Base-by-base conservation (phyloP, 2,797 vertebrate genomes). In the Macropodus opercularis region DNA sequence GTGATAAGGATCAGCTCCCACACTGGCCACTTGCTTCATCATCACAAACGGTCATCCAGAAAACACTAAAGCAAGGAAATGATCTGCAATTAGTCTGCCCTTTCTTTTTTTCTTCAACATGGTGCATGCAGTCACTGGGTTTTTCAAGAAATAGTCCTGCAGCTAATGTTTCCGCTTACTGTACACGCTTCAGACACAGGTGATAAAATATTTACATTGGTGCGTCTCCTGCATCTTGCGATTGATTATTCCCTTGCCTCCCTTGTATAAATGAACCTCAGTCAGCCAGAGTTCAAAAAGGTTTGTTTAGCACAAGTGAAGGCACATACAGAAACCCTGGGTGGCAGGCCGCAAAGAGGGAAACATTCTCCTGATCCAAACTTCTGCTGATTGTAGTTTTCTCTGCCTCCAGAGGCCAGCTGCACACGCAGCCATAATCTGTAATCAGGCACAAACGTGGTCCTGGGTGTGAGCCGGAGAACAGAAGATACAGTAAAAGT, bases 1-100 rank as follows among this genome's bases (percentile, higher is more conserved):
- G 51, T 1, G 88, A 92, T 91, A 87, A 74, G 52, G 69, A 90
- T 87, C 46, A 2, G 64, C 78, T 89, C 85, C 75, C 80, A 81
- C 77, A 63, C 63, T 75, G 79, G 70, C 66, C 64, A 77, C 72
- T 43, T 69, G 61, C 73, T 69, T 61, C 70, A 85, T 83, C 74
- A 64, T 77, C 70, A 66, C 49, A 57, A 85, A 79, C 27, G 60
- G 61, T 47, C 63, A 60, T 46, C 56, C 61, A 62, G 58, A 75
- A 79, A 83, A 78, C 64, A 84, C 68, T 64, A 71, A 83, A 79
- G 65, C 8, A 40, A 32, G 46, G 59, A 72, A 84, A 66, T 54
- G 63, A 38, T 34, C 38, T 48, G 47, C 60, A 38, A 77, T 80
- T 70, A 83, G 75, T 46, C 51, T 56, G 56, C 71, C 67, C 39